Percentiles rank a stretch among this genome's conserved stretches.
Conservation (phyloP, 2,888 invertebrate species). For the Notocelia uddmanniana region DNA sequence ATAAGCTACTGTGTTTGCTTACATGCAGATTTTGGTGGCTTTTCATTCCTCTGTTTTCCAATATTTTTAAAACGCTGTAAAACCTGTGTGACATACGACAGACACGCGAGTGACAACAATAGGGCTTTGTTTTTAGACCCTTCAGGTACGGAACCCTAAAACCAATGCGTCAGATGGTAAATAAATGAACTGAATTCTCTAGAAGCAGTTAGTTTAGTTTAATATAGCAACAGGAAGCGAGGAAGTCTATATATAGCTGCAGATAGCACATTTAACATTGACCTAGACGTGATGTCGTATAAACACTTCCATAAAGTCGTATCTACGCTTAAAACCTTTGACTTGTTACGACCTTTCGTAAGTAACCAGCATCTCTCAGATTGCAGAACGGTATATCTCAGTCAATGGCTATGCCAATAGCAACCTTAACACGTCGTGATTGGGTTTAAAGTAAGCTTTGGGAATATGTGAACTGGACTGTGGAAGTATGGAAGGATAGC, state of each 20-base stretch:
- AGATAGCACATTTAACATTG: slow-evolving; percentile 34
- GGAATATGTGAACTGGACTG: not conserved
- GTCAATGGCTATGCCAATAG: not conserved
- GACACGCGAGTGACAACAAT: no score
- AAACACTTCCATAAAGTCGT: not conserved
- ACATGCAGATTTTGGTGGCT: no score
- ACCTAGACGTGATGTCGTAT: slow-evolving; percentile 25
- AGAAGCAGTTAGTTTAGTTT: not conserved
- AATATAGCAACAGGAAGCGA: slow-evolving; percentile 32
- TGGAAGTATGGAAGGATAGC: not conserved
- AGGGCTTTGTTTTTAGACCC: no score
- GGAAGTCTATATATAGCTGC: slow-evolving; percentile 36
- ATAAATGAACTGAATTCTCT: slow-evolving; percentile 4
- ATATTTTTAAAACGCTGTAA: no score
- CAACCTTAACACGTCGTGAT: not conserved
- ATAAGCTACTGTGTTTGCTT: no score
- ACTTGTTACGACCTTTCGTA: not conserved
- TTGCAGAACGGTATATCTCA: not conserved
- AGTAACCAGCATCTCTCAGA: not conserved
- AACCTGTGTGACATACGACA: no score
- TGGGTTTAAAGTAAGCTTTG: slow-evolving; percentile 3
- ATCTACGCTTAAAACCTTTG: not conserved
- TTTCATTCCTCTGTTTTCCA: no score
- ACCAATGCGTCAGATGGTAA: no score
- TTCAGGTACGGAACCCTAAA: no score